Evolutionary conservation across 2,797 vertebrate species (phyloP), one percentile per base, ranked within the genome.

Genomic region (Labeo calbasu): DNA sequence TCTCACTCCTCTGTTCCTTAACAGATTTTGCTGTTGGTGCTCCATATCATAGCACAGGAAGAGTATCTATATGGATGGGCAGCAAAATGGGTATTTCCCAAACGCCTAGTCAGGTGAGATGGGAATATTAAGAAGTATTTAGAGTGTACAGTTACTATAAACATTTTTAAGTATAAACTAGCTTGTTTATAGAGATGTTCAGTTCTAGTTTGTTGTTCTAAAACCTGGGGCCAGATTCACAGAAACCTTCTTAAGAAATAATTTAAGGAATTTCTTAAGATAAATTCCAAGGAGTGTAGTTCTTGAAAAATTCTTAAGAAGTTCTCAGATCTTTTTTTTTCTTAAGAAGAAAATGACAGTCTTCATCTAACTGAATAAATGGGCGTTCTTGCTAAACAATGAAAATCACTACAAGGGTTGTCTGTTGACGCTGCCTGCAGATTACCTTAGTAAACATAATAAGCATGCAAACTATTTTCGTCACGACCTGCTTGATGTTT

Each of bases 1-100:
- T 79, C 57, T 76, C 12, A 14, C 15, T 2, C 43, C 9, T 71
- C 17, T 36, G 11, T 83, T 50, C 73, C 43, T 32, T 57, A 2
- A 9, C 88, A 99, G 98, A 99, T 86, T 92, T 99, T 46, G 98
- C 96, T 0, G 96, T 98, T 5, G 98, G 98, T 17, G 97, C 97
- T 57, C 98, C 98, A 0, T 99, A 96, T 2, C 93, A 97, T 59
- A 95, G 89, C 5, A 83, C 85, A 0, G 98, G 98, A 86, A 95
- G 92, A 77, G 96, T 98, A 14, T 97, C 94, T 91, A 96, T 99
- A 89, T 99, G 96, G 94, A 95, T 92, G 25, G 95, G 97, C 79
- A 95, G 95, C 12, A 92, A 93, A 0, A 1, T 63, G 0, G 96
- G 96, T 0, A 87, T 97, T 40, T 89, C 88, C 21, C 1, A 43